These are phyloP conservation scores for Telmatherina bonti DNA, from an alignment of 2,797 vertebrate genomes.

Conservation along the genomic window DNA sequence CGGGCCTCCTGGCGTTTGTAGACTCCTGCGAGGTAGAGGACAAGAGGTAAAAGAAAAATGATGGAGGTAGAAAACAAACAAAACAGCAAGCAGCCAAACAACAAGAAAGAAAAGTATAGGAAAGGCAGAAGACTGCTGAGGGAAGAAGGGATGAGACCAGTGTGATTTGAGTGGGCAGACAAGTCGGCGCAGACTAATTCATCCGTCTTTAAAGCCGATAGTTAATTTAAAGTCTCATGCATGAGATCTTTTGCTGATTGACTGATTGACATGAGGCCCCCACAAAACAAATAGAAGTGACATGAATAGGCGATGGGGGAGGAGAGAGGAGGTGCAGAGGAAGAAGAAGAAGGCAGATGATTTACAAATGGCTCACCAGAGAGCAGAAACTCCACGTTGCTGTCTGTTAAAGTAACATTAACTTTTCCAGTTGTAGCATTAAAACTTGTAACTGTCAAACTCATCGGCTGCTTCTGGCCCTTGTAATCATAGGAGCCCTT, in stretches of 20 bases:
- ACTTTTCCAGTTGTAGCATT: slow-evolving; percentile 93
- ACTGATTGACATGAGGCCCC: slow-evolving; percentile 73
- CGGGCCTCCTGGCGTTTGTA: slow-evolving; percentile 96
- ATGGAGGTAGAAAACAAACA: neutral
- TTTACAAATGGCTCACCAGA: slow-evolving; percentile 88
- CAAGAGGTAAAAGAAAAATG: slow-evolving; percentile 39
- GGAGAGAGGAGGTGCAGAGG: slow-evolving; percentile 28
- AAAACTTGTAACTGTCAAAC: slow-evolving; percentile 91
- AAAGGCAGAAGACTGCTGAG: neutral
- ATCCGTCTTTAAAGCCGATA: slow-evolving; percentile 68
- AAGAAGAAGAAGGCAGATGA: slow-evolving; percentile 58
- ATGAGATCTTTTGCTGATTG: slow-evolving; percentile 73
- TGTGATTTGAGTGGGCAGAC: slow-evolving; percentile 54
- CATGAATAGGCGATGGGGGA: slow-evolving; percentile 57
- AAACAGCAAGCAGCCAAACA: neutral
- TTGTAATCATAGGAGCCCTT: slow-evolving; percentile 97
- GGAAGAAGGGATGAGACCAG: slow-evolving; percentile 30
- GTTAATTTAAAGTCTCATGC: slow-evolving; percentile 77
- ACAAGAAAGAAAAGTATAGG: neutral
- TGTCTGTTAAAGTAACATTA: slow-evolving; percentile 92
- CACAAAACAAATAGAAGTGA: slow-evolving; percentile 75
- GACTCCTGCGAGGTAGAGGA: slow-evolving; percentile 82
- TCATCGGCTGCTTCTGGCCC: slow-evolving; percentile 94
- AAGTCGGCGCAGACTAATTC: slow-evolving; percentile 52
- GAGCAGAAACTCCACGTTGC: slow-evolving; percentile 91